phyloP scores from a whole-genome alignment of 1,140 invertebrate genomes.

The Heterodera schachtii region DNA sequence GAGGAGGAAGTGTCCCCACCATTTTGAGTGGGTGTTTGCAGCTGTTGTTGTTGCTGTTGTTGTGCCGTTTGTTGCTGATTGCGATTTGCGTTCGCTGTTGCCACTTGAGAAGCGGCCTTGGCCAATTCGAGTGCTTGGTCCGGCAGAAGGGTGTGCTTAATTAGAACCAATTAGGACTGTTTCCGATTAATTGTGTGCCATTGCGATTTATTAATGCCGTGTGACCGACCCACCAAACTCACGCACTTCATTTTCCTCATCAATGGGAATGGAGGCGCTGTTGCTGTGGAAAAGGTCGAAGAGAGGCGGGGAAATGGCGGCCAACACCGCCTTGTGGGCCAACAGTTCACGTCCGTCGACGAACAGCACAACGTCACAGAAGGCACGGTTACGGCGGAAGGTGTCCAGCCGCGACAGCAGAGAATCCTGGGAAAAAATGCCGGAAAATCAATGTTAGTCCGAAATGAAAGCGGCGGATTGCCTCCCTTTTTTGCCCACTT shows the following conservation, averaged over 20 bases:
- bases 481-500: slow-evolving; percentile 28
- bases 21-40: background rate
- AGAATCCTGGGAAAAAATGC: slow-evolving; percentile 35
- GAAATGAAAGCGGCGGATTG: too few relatives aligned
- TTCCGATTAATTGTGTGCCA: too few relatives aligned
- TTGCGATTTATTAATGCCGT: too few relatives aligned
- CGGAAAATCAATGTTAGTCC: background rate
- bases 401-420: slow-evolving; percentile 57
- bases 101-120: background rate
- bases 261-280: slow-evolving; percentile 39
- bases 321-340: slow-evolving; percentile 78
- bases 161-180: background rate
- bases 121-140: slow-evolving; percentile 5
- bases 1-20: background rate
- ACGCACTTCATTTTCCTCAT: slow-evolving; percentile 16
- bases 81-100: background rate
- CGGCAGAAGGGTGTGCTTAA: slow-evolving; percentile 12
- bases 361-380: slow-evolving; percentile 63
- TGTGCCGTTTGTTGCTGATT: background rate
- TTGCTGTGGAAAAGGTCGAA: slow-evolving; percentile 77
- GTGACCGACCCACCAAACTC: background rate
- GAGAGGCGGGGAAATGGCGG: slow-evolving; percentile 77
- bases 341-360: slow-evolving; percentile 73
- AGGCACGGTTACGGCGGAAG: slow-evolving; percentile 57
- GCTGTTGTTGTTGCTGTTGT: background rate